Base-by-base conservation (phyloP, 1,140 invertebrate species). In the Pseudomyrmex sp. region DNA sequence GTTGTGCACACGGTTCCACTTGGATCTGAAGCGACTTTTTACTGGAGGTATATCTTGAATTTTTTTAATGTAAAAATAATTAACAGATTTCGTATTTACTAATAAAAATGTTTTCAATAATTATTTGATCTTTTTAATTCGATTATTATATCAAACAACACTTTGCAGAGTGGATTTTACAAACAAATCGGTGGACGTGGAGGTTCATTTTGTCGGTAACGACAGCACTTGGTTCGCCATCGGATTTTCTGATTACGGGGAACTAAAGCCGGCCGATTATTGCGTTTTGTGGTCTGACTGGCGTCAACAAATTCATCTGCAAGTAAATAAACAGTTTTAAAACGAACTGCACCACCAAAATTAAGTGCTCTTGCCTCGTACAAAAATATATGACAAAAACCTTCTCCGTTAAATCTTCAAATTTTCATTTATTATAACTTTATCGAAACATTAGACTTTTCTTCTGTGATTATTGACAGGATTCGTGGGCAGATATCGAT, bases 211-310 rank as follows among this genome's bases (percentile, higher is more conserved):
- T 74, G 86, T 92, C 4, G 89, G 90, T 0, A 90, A 93, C 20
- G 92, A 93, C 23, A 90, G 88, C 77, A 93, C 93, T 23, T 98
- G 97, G 97, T 96, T 99, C 85, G 97, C 97, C 2, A 90, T 99
- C 68, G 99, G 99, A 50, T 99, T 99, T 94, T 99, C 98, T 0
- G 96, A 98, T 91, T 96, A 98, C 86, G 99, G 98, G 4, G 95
- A 97, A 56, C 76, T 96, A 0, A 95, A 95, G 46, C 96, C 96
- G 58, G 97, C 98, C 1, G 98, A 99, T 95, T 96, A 98, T 82
- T 98, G 98, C 89, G 92, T 99, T 12, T 95, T 98, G 50, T 98
- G 97, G 97, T 95, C 95, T 3, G 96, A 97, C 90, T 96, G 96
- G 94, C 96, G 95, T 84, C 95, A 95, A 35, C 94, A 93, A 82